These are phyloP conservation scores for Psylliodes chrysocephalus DNA, from an alignment of 2,888 invertebrate genomes.

Conservation along the genomic window DNA sequence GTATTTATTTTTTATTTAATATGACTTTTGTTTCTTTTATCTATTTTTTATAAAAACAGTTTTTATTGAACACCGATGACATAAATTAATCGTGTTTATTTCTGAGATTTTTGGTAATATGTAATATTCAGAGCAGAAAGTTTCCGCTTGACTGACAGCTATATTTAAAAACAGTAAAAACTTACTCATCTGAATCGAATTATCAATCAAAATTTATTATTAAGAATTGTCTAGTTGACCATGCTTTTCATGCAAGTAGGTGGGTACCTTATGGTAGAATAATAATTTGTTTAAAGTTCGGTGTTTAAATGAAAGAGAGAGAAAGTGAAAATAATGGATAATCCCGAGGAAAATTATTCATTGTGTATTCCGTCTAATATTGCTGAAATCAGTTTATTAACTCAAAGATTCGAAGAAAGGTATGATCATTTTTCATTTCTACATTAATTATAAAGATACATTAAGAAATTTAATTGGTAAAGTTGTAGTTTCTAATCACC, in stretches of 20 bases:
- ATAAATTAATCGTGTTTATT: too few relatives aligned
- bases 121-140: not conserved
- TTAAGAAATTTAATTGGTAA: too few relatives aligned
- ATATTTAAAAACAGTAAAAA: conserved; percentile 1
- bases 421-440: too few relatives aligned
- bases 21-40: too few relatives aligned
- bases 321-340: not conserved
- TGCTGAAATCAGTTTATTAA: not conserved
- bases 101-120: not conserved
- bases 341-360: not conserved
- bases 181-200: conserved; percentile 7
- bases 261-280: too few relatives aligned
- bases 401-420: not conserved
- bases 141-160: conserved; percentile 2
- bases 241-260: not conserved
- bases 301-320: not conserved
- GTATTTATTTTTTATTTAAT: too few relatives aligned
- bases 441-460: too few relatives aligned
- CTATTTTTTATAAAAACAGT: too few relatives aligned
- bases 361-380: conserved; percentile 4
- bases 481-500: too few relatives aligned
- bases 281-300: not conserved
- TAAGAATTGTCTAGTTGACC: not conserved
- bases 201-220: not conserved
- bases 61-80: too few relatives aligned